phyloP scores from a whole-genome alignment of 2,797 vertebrate genomes.

The Bufotes viridis region DNA sequence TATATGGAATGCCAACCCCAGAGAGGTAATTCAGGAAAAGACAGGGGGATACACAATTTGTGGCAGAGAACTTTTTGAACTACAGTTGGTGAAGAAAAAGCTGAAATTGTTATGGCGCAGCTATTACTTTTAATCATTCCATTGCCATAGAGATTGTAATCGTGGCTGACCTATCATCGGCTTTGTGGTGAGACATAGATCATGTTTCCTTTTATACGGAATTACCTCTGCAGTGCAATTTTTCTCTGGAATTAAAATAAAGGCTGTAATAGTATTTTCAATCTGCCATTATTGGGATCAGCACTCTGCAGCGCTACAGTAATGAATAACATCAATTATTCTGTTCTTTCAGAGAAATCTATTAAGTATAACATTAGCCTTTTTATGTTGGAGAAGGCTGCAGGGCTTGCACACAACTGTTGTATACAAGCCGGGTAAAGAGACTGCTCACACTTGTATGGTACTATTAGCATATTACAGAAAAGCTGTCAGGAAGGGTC shows the following conservation, averaged over 20 bases:
- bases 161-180: conserved; percentile 19
- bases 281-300: conserved; percentile 44
- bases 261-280: conserved; percentile 18
- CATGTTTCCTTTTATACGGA: conserved; percentile 24
- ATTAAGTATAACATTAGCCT: conserved; percentile 50
- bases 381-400: conserved; percentile 8
- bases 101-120: not conserved
- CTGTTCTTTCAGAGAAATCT: conserved; percentile 42
- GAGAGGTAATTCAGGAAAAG: too few species aligned
- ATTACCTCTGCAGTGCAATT: conserved; percentile 30
- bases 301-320: conserved; percentile 27
- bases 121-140: conserved; percentile 21
- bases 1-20: too few species aligned
- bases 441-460: not conserved
- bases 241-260: conserved; percentile 20
- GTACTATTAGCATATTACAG: conserved; percentile 4
- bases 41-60: too few species aligned
- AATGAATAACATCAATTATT: conserved; percentile 52
- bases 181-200: conserved; percentile 11
- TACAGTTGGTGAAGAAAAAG: not conserved
- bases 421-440: not conserved
- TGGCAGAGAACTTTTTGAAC: not conserved
- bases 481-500: not conserved
- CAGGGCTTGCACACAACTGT: conserved; percentile 24
- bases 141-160: conserved; percentile 2